Evolutionary conservation across 2,888 invertebrate species (phyloP).

Genomic region (Lysandra coridon): DNA sequence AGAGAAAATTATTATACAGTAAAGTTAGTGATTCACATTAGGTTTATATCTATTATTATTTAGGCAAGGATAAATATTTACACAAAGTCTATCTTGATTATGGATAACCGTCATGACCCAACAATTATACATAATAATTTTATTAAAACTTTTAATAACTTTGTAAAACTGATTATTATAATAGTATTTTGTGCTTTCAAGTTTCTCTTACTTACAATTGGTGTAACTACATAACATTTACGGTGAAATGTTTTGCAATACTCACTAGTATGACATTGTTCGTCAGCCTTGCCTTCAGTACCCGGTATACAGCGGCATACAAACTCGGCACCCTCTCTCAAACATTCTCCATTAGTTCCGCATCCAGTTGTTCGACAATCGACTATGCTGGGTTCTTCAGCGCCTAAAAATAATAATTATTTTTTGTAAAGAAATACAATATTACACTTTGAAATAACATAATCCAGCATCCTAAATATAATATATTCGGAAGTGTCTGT

Average conservation of each 20-base stretch:
- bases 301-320: slow-evolving; percentile 90
- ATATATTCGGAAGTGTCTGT: too few species aligned
- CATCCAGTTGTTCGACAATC: slow-evolving; percentile 93
- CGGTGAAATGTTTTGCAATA: slow-evolving; percentile 44
- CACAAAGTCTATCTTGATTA: slow-evolving; percentile 4
- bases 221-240: background rate
- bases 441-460: too few species aligned
- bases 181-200: slow-evolving; percentile 19
- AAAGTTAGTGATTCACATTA: slow-evolving; percentile 25
- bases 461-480: too few species aligned
- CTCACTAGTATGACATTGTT: slow-evolving; percentile 84
- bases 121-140: slow-evolving; percentile 9
- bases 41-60: background rate
- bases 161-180: background rate
- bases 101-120: slow-evolving; percentile 24
- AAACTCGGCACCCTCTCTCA: slow-evolving; percentile 91
- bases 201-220: slow-evolving; percentile 15
- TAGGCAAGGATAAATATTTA: slow-evolving; percentile 20
- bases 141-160: background rate
- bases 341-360: slow-evolving; percentile 91
- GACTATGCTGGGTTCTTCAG: slow-evolving; percentile 79
- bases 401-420: slow-evolving; percentile 63
- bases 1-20: background rate
- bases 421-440: background rate
- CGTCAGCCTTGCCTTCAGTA: slow-evolving; percentile 85